Evolutionary conservation across 92 coral and sea anemone species (phyloP), one percentile per base, ranked within the genome.

Genomic region (Scolanthus callimorphus): DNA sequence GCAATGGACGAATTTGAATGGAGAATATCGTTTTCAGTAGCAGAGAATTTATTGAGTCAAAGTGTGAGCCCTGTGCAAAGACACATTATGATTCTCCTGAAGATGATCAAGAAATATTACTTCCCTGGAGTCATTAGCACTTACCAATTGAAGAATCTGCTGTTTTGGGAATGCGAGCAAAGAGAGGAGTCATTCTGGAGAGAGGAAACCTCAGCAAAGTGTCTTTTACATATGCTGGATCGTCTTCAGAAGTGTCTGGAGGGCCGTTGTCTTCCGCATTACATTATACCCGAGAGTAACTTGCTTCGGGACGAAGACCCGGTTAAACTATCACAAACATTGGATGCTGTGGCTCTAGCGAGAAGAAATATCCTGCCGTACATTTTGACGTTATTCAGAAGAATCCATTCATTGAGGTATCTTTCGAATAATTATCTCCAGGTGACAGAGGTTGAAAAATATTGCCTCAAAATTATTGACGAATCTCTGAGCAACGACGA

Each of bases 11-110:
- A n/a, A n/a, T n/a, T n/a, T n/a, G n/a, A 73, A 31, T 79, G 85
- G 85, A 57, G 81, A 34, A 43, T 56, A 2, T 81, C 88, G 0
- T 81, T 76, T 53, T 81, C 88, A 24, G 46, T 81, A 53, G 88
- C 84, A n/a, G 88, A 81, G 50, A 76, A 81, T 49, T 67, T 76
- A 48, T 78, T 81, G 21, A 84, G 88, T 20, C 61, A 62, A 51
- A 81, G 79, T 44, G 69, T 81, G 49, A 45, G 78, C 3, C 84
- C 88, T 11, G 43, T 27, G 76, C n/a, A 81, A 81, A 54, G 76
- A 81, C 23, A 6, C 69, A 20, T 62, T 76, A 29, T 76, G 76
- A 49, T 74, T 84, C 27, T 72, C 76, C 11, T 63, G 54, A n/a
- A 27, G 76, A 17, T 75, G 72, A 20, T 67, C 88, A 79, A 79